Evolutionary conservation across 2,888 invertebrate genomes (phyloP), one percentile per base, ranked within the genome.

Genomic region (Microctonus aethiopoides): DNA sequence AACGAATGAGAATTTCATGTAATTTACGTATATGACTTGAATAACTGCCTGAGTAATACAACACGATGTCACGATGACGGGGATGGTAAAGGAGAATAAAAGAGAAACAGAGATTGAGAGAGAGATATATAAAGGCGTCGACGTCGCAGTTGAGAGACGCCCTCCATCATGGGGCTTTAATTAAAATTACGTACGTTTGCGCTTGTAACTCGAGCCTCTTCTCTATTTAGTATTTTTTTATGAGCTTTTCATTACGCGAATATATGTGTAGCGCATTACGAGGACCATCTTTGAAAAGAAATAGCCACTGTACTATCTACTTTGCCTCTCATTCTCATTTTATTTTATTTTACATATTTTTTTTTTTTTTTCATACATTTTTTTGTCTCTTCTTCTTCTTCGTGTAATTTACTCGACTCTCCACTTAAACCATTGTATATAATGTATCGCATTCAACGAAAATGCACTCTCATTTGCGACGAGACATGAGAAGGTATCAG

Each of bases 101-200:
- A 52, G 46, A 70, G 63, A 22, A 46, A 63, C 59, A 36, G 56
- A 67, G 26, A 57, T 52, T 56, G 67, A 57, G 62, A 60, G 62
- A 60, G 63, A 46, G 69, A 67, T 57, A 54, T 39, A 59, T 7
- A 41, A 54, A 65, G 61, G 65, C 60, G 67, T 61, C 63, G 66
- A 63, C 67, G 46, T 72, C 60, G 68, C 65, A 69, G 67, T 41
- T 52, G 68, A 67, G 39, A 64, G 71, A 64, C 67, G 71, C 72
- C 67, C 81, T 83, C 77, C 80, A 77, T 80, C 80, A 76, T 79
- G 78, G 76, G 76, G 81, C 80, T 85, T 85, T 85, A 84, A 85
- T 85, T 85, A 85, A 85, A 86, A 84, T 86, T 84, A 86, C 83
- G 81, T 82, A 81, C 80, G 78, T 83, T 83, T 80, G 80, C 80